These are phyloP conservation scores for Procavia capensis DNA, from an alignment of 2,113 vertebrate genomes.

Conservation along the genomic window DNA sequence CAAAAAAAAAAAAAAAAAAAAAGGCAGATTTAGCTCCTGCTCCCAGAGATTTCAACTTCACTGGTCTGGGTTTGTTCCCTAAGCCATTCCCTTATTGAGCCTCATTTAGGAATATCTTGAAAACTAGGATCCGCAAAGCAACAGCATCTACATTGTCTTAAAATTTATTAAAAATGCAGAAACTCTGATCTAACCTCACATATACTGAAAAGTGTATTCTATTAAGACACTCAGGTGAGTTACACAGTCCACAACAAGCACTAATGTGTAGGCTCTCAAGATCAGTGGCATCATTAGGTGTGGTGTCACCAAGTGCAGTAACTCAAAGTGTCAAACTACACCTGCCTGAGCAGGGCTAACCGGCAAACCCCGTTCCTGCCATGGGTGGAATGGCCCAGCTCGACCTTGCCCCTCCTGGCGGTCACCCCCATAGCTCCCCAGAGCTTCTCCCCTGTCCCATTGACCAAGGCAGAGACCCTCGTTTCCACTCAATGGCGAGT, in stretches of 20 bases:
- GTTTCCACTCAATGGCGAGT: no score
- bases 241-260: not conserved
- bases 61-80: not conserved
- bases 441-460: no score
- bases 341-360: no score
- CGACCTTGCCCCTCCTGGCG: no score
- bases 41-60: not conserved
- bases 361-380: no score
- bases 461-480: no score
- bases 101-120: not conserved
- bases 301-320: no score
- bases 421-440: no score
- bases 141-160: not conserved
- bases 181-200: not conserved
- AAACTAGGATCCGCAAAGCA: not conserved
- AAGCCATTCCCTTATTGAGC: not conserved
- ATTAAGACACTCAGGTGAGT: not conserved
- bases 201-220: not conserved
- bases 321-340: no score
- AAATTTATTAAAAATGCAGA: not conserved
- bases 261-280: not conserved
- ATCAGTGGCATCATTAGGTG: no score
- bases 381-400: no score
- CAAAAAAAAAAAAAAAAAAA: not conserved
- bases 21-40: not conserved